phyloP scores from a whole-genome alignment of 2,113 vertebrate species.

The Chaenocephalus aceratus region DNA sequence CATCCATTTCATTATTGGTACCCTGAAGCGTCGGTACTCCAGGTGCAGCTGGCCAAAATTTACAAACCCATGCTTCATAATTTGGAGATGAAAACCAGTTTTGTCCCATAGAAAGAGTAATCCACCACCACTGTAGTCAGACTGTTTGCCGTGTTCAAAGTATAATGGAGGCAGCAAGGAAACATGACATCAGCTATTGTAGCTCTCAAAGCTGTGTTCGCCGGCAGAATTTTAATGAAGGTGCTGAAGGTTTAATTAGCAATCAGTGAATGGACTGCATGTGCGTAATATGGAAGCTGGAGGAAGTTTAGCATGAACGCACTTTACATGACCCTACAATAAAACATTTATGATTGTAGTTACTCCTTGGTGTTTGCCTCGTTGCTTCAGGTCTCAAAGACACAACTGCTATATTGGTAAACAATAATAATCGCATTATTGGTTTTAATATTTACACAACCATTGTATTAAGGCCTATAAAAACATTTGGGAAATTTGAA shows the following conservation, averaged over 20 bases:
- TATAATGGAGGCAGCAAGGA: constrained; percentile 42
- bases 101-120: constrained; percentile 29
- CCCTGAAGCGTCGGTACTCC: constrained; percentile 31
- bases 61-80: constrained; percentile 47
- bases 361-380: too few species aligned
- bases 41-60: constrained; percentile 60
- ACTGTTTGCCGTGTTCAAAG: constrained; percentile 5
- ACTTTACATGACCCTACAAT: constrained; percentile 1
- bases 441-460: too few species aligned
- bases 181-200: constrained; percentile 65
- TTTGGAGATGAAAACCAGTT: constrained; percentile 47
- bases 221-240: constrained; percentile 66
- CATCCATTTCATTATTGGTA: constrained; percentile 45
- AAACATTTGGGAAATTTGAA: background rate
- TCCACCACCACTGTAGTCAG: constrained; percentile 12
- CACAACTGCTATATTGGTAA: background rate
- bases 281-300: constrained; percentile 41
- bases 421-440: background rate
- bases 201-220: constrained; percentile 38
- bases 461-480: too few species aligned
- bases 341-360: constrained; percentile 2
- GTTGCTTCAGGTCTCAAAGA: too few species aligned
- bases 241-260: constrained; percentile 60
- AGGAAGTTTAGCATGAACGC: background rate
- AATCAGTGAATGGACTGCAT: constrained; percentile 18